phyloP scores from a whole-genome alignment of 2,888 invertebrate genomes.

The Tetropium fuscum region DNA sequence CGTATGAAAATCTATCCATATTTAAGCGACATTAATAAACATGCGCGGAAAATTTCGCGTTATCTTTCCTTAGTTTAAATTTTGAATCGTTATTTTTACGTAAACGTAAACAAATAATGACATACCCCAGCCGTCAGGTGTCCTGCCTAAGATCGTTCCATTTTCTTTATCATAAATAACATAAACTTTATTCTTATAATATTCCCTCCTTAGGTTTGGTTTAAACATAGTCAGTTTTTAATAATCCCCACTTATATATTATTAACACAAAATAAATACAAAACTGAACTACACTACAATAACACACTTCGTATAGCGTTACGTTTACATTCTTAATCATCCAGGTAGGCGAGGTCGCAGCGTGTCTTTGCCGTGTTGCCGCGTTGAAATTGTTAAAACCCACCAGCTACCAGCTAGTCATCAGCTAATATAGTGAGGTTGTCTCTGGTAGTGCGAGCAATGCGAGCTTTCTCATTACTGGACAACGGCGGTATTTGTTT shows the following conservation, averaged over 20 bases:
- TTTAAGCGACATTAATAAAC: too few relatives aligned
- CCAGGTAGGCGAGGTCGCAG: constrained; percentile 34
- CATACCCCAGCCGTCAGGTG: constrained; percentile 77
- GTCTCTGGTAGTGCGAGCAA: too few relatives aligned
- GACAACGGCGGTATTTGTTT: constrained; percentile 21
- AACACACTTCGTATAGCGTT: constrained; percentile 18
- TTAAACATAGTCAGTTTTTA: constrained; percentile 32
- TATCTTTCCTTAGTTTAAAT: too few relatives aligned
- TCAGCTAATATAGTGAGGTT: too few relatives aligned
- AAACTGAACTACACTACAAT: constrained; percentile 2
- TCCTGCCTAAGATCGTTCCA: constrained; percentile 73
- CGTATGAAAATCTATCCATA: too few relatives aligned
- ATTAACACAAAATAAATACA: constrained; percentile 14
- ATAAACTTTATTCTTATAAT: constrained; percentile 39
- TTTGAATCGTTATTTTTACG: background rate
- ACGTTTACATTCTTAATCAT: constrained; percentile 18
- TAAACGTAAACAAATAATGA: constrained; percentile 12
- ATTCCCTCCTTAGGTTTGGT: constrained; percentile 32
- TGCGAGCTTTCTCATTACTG: too few relatives aligned
- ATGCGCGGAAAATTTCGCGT: too few relatives aligned
- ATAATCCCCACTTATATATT: background rate
- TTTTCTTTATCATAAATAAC: constrained; percentile 71
- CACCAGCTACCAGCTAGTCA: background rate
- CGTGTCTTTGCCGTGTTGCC: constrained; percentile 20
- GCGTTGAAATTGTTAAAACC: background rate